Base-by-base conservation (phyloP, 2,888 invertebrate species). In the Germaria angustata region DNA sequence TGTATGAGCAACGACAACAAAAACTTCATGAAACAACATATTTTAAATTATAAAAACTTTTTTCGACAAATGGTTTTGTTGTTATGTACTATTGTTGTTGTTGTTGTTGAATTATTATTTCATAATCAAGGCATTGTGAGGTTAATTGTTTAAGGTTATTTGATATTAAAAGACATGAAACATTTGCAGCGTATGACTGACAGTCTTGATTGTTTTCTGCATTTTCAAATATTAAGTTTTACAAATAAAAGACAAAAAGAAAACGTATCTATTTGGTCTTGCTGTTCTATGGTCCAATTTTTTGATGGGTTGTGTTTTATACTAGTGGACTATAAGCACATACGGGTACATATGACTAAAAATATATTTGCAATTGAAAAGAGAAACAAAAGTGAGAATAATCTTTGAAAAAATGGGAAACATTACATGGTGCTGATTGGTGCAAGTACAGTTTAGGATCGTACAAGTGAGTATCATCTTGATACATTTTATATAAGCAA, bases 81-180 rank as follows among this genome's bases (percentile, higher is more conserved):
- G 7, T 57, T 32, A 15, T n/a, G n/a, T 44, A 15, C 39, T 34
- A 5, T 8, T 71, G 20, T 44, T 51, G 57, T 34, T 66, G 59
- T 17, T 36, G 9, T 63, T 65, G 15, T 53, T 59, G 76, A 24
- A 69, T 15, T 28, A 81, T 6, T 49, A 61, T 81, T 46, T 73
- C 66, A 55, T 63, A 81, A 73, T 72, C 66, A 81, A 77, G 61
- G 51, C 72, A 39, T 20, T 46, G 61, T 68, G 46, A 72, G 81
- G 77, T 72, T 81, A 81, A 81, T 81, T 77, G 77, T 63, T 75
- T 81, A 72, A 72, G 81, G 81, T 81, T 63, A 73, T 68, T 71
- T 61, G 53, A 77, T 72, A 73, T 68, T 41, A 61, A 41, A 51
- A 72, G 77, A 76, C 61, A 75, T 65, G 65, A 77, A 77, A 68